Base-by-base conservation (phyloP, 2,797 vertebrate species). In the Microchirus variegatus region DNA sequence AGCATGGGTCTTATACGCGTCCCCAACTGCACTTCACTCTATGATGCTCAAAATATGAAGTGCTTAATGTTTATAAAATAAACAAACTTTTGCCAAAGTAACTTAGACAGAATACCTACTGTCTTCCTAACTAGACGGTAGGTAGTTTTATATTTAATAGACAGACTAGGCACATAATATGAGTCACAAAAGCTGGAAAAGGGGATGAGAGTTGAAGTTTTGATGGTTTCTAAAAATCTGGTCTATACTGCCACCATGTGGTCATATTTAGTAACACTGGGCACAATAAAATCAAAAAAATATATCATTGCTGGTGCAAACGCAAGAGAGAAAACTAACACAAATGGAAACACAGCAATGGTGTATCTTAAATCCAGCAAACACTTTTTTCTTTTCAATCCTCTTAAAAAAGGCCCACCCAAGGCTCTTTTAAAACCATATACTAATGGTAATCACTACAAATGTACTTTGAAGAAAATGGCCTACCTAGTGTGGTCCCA, bases 401-500 rank as follows among this genome's bases (percentile, higher is more conserved):
- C 11, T 9, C n/a, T 6, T n/a, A n/a, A n/a, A n/a, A 11, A 17
- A 53, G 46, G 14, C 2, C 12, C 6, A 10, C 2, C 10, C 3
- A 38, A 36, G 14, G 9, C 1, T 18, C 16, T 49, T 13, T 38
- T 14, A 2, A 35, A 0, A 48, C 15, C 18, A 13, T 10, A 18
- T 42, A 13, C 17, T 49, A 31, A 35, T 26, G 12, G 9, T 38
- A 16, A 15, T 13, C 31, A 31, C 31, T 31, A 31, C 4, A 31
- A 7, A 31, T 31, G 31, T 1, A 31, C 1, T 6, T 6, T 2
- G 11, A 46, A 17, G 44, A 11, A 9, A 17, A 1, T 46, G 9
- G 17, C 95, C 86, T 79, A 99, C 97, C 97, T 9, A 96, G 71
- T 16, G 77, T 93, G 64, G 94, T 94, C 76, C 96, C 96, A 42